Base-by-base conservation (phyloP, 1,140 invertebrate species). In the Dufourea novaeangliae region DNA sequence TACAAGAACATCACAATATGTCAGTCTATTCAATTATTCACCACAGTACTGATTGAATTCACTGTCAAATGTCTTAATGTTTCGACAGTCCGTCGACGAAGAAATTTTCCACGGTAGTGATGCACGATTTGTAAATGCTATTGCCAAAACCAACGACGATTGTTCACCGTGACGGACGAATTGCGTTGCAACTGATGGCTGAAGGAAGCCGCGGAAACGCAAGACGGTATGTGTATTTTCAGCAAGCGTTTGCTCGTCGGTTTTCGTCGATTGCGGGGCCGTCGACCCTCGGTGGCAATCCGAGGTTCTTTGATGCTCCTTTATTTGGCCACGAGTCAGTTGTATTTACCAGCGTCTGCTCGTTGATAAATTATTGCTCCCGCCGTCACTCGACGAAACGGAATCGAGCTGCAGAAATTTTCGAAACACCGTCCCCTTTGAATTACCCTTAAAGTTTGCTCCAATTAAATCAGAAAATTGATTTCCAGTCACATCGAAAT, bases 181-280 rank as follows among this genome's bases (percentile, higher is more conserved):
- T 41, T 5, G n/a, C 39, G 50, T 57, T 25, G 50, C 56, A 2
- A 10, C 11, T n/a, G 17, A 34, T 11, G 22, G 11, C 29, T 41
- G 14, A 10, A 22, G 27, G 44, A 39, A 17, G 6, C 39, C 39
- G 25, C 44, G 70, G 64, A 73, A 73, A 63, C 71, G 61, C 27
- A 14, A 5, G 32, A 37, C 29, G 67, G 57, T 77, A 77, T 77
- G 71, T 77, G 57, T 77, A 77, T 77, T 77, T 77, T 63, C 75
- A 77, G 75, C 75, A 20, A 29, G 1, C 41, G 34, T 20, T 39
- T 32, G 39, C 32, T 59, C 56, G 39, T 71, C 37, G 75, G 32
- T 77, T 77, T 71, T 77, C 75, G 75, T 71, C 25, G 57, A 77
- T 77, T 46, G 59, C 57, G 57, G 37, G 75, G 75, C 5, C 57